Percentiles rank a stretch among this genome's conserved stretches.
Conservation (phyloP, 2,797 vertebrate species). For the Macroramphosus scolopax region DNA sequence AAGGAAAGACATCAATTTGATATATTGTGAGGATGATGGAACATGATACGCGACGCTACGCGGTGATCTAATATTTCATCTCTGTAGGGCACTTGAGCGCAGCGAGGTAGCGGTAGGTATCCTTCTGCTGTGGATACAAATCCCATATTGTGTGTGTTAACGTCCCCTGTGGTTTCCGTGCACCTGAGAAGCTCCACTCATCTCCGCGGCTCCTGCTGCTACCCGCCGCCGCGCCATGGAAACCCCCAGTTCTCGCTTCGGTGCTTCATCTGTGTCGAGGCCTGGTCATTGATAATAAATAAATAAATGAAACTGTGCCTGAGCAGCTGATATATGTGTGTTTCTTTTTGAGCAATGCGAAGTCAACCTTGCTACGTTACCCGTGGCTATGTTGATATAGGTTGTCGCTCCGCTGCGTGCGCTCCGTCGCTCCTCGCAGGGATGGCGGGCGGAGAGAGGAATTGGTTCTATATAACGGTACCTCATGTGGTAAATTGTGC, state of each 20-base stretch:
- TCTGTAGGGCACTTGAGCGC: constrained; percentile 40
- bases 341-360: constrained; percentile 1
- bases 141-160: constrained; percentile 19
- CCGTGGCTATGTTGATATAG: constrained; percentile 48
- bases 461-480: constrained; percentile 27
- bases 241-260: constrained; percentile 14
- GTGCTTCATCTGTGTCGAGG: constrained; percentile 13
- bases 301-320: constrained; percentile 1
- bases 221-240: constrained; percentile 30
- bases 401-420: constrained; percentile 30
- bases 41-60: constrained; percentile 17
- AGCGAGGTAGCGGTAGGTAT: constrained; percentile 7
- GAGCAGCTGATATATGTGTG: constrained; percentile 26
- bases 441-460: constrained; percentile 8
- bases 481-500: constrained; percentile 26
- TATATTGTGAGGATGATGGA: constrained; percentile 36
- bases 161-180: constrained; percentile 18
- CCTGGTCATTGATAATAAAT: constrained; percentile 21
- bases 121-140: constrained; percentile 28
- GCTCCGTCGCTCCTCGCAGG: constrained; percentile 7
- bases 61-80: constrained; percentile 45
- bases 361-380: constrained; percentile 26
- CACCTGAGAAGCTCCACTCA: constrained; percentile 28
- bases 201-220: constrained; percentile 7
- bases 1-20: constrained; percentile 37